Percentiles rank a stretch among this genome's conserved stretches.
Evolutionary conservation across 2,113 vertebrate species (phyloP).

Genomic region (Cinclus mexicanus): DNA sequence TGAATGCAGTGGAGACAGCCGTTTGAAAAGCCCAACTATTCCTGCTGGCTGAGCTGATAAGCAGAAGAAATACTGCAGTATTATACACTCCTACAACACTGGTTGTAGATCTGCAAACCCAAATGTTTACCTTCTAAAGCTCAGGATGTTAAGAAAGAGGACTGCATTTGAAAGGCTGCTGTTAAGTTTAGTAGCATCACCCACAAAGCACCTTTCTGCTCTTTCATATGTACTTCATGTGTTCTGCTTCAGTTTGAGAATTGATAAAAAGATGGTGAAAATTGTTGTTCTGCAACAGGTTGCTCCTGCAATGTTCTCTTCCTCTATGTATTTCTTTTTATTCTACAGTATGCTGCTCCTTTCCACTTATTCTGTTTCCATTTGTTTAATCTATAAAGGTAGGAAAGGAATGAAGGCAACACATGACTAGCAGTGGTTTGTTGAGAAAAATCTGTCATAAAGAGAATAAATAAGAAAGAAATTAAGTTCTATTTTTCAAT

Average conservation of each 20-base stretch:
- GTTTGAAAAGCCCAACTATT: not conserved
- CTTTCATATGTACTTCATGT: not conserved
- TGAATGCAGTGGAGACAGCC: not conserved
- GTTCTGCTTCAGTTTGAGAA: not conserved
- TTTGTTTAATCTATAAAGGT: not conserved
- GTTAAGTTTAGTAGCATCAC: not conserved
- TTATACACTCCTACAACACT: not conserved
- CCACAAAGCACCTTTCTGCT: not conserved
- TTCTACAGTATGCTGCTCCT: not conserved
- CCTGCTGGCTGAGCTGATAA: not conserved
- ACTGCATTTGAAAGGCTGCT: not conserved
- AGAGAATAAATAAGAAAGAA: not conserved
- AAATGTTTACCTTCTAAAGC: not conserved
- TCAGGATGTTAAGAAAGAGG: not conserved
- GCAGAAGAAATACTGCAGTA: not conserved
- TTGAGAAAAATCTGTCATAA: not conserved
- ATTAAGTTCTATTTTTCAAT: not conserved
- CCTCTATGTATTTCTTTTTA: not conserved
- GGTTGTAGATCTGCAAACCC: not conserved
- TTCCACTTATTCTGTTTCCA: not conserved
- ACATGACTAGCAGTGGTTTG: not conserved
- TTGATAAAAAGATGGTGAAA: not conserved
- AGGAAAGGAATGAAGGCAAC: not conserved
- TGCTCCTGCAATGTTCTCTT: not conserved
- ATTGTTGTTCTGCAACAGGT: not conserved